Base-by-base conservation (phyloP, 1,140 invertebrate genomes). In the Galleria mellonella region DNA sequence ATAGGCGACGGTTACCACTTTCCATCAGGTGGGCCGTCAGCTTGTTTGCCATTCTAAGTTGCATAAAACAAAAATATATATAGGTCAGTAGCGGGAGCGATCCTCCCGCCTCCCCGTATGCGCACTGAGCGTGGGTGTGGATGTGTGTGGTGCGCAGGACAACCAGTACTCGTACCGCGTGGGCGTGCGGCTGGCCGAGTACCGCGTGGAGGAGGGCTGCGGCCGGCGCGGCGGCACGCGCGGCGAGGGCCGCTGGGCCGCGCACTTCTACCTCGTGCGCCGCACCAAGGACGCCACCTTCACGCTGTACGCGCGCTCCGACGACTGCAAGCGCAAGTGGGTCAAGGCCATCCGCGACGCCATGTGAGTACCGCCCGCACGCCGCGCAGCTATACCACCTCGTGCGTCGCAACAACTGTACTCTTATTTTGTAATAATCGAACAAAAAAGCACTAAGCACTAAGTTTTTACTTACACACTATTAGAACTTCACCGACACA, bases 81-180 rank as follows among this genome's bases (percentile, higher is more conserved):
- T n/a, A n/a, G n/a, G n/a, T n/a, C n/a, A n/a, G n/a, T n/a, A n/a
- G n/a, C n/a, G n/a, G n/a, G n/a, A n/a, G n/a, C n/a, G n/a, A n/a
- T n/a, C n/a, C n/a, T n/a, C n/a, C n/a, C n/a, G n/a, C n/a, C n/a
- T n/a, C n/a, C n/a, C n/a, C n/a, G n/a, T n/a, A n/a, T n/a, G n/a
- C n/a, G n/a, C n/a, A n/a, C n/a, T n/a, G n/a, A n/a, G n/a, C n/a
- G 17, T 23, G 6, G 6, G 17, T 3, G 6, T 23, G 17, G 17
- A n/a, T 6, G 17, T 23, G 17, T 23, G 17, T 23, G 2, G 17
- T n/a, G 17, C 6, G 6, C 72, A 94, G 92, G 94, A 96, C 47
- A 96, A 97, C 69, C 94, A 97, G 65, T 98, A 97, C 83, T 95
- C 92, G 66, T 98, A 92, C 86, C 94, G 96, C 48, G 93, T 96